Evolutionary conservation across 2,888 invertebrate species (phyloP).

Genomic region (Crepidodera aurea): DNA sequence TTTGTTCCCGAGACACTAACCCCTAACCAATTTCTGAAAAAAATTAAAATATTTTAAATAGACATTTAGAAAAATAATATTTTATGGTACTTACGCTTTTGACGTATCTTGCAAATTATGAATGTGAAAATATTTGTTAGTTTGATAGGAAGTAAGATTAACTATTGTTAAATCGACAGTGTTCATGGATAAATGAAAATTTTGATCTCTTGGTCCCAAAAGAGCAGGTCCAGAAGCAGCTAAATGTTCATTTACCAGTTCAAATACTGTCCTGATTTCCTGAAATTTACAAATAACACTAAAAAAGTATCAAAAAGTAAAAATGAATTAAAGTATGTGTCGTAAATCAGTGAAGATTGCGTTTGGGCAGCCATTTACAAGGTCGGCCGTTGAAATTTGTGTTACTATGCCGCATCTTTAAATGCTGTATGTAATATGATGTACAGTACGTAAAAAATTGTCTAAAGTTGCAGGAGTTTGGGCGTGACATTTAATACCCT

Average conservation of each 20-base stretch:
- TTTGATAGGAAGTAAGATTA: conserved; percentile 31
- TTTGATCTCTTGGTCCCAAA: conserved; percentile 30
- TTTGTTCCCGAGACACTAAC: conserved; percentile 40
- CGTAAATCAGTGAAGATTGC: too few species aligned
- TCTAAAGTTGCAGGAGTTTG: too few species aligned
- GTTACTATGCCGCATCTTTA: too few species aligned
- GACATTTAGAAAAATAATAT: too few species aligned
- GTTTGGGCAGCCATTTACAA: too few species aligned
- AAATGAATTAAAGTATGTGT: too few species aligned
- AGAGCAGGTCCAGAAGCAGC: conserved; percentile 36
- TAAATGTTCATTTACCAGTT: conserved; percentile 45
- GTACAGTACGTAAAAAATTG: too few species aligned
- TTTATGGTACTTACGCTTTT: conserved; percentile 1
- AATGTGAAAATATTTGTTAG: conserved; percentile 33
- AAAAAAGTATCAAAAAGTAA: too few species aligned
- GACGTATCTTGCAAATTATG: conserved; percentile 23
- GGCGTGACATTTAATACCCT: too few species aligned
- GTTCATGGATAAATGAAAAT: conserved; percentile 39
- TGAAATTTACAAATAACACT: conserved; percentile 35
- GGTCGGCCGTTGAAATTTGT: too few species aligned
- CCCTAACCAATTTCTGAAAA: conserved; percentile 36
- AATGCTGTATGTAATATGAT: too few species aligned
- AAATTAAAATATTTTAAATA: neutral
- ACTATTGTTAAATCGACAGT: conserved; percentile 43
- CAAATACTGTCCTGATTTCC: conserved; percentile 49